phyloP scores from a whole-genome alignment of 92 coral and sea anemone genomes.

The Pocillopora meandrina region DNA sequence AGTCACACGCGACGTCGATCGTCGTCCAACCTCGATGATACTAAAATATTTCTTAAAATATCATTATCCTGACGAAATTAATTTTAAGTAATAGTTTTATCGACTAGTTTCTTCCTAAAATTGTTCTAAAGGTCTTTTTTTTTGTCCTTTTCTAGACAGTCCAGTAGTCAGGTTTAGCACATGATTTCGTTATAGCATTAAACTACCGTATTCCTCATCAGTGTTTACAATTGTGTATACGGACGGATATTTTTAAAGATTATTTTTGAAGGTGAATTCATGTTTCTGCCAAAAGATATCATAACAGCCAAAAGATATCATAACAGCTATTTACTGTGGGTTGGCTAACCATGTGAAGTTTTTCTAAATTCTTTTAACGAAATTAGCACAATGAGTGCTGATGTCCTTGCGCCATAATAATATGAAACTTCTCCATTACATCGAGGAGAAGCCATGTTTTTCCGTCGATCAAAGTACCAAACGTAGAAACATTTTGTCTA shows the following conservation, averaged over 20 bases:
- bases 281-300: background rate
- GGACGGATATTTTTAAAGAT: background rate
- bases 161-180: slow-evolving; percentile 16
- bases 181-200: background rate
- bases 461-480: background rate
- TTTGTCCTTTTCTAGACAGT: background rate
- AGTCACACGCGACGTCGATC: background rate
- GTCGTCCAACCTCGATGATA: background rate
- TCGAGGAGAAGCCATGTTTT: background rate
- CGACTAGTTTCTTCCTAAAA: slow-evolving; percentile 5
- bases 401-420: background rate
- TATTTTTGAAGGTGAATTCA: background rate
- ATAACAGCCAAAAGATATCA: too few species aligned
- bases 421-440: slow-evolving; percentile 2
- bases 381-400: slow-evolving; percentile 9
- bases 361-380: background rate
- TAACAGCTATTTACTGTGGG: background rate
- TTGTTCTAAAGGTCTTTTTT: background rate
- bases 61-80: background rate
- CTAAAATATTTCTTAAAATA: background rate
- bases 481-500: background rate
- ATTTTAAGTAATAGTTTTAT: background rate
- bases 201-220: background rate
- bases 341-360: background rate
- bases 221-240: background rate